Percentiles rank a stretch among this genome's conserved stretches.
These are phyloP conservation scores for Xestia rhomboidea DNA, from an alignment of 2,888 invertebrate genomes.

Conservation along the genomic window DNA sequence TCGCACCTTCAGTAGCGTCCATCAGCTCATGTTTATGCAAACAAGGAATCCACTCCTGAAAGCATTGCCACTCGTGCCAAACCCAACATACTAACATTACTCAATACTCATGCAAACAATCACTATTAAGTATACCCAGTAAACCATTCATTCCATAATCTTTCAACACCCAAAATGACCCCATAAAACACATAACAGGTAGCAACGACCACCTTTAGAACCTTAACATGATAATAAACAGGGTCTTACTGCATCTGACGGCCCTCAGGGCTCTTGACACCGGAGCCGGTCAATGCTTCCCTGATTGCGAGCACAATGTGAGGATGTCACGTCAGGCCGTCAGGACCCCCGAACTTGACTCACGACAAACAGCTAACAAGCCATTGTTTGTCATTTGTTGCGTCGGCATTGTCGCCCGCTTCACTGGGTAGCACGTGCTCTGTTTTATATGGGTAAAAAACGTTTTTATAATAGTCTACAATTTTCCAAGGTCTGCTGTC, in stretches of 20 bases:
- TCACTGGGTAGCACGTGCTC: conserved; percentile 61
- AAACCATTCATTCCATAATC: not conserved
- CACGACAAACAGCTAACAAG: conserved; percentile 87
- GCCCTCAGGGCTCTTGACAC: conserved; percentile 67
- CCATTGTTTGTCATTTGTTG: conserved; percentile 84
- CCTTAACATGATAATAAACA: conserved; percentile 49
- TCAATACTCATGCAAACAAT: too few relatives aligned
- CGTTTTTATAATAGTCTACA: conserved; percentile 9
- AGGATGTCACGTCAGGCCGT: conserved; percentile 85
- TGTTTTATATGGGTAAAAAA: conserved; percentile 39
- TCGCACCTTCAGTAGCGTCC: not conserved
- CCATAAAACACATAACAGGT: conserved; percentile 31
- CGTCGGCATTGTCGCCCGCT: conserved; percentile 41
- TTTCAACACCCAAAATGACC: conserved; percentile 12
- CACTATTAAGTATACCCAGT: not conserved
- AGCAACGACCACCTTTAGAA: conserved; percentile 16
- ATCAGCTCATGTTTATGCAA: not conserved
- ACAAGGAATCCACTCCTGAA: not conserved
- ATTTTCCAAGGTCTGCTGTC: not conserved
- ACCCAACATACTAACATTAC: not conserved
- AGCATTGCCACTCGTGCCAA: not conserved
- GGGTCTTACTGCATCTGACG: conserved; percentile 11
- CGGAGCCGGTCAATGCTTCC: conserved; percentile 83
- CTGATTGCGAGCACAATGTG: conserved; percentile 83
- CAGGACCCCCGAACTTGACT: conserved; percentile 78